Evolutionary conservation across 2,888 invertebrate species (phyloP).

Genomic region (Polydrusus tereticollis): DNA sequence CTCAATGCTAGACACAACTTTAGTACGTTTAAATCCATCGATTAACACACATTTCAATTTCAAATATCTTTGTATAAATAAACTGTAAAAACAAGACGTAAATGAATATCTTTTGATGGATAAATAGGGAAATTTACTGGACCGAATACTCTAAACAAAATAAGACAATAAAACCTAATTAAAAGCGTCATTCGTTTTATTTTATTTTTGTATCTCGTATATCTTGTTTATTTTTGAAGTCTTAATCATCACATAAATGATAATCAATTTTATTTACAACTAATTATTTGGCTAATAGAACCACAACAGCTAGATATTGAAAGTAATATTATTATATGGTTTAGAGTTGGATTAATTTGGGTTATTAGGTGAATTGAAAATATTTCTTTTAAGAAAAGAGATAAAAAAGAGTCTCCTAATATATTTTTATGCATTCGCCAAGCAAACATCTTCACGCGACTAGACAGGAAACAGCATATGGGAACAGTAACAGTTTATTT

Average conservation of each 20-base stretch:
- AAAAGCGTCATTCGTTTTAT: not conserved
- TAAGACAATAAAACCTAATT: not conserved
- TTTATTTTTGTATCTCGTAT: not conserved
- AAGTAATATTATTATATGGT: not conserved
- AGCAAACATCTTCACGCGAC: too few species aligned
- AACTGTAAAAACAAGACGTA: not conserved
- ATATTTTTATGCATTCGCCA: too few species aligned
- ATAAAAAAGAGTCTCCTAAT: too few species aligned
- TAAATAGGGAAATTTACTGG: not conserved
- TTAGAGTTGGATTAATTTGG: too few species aligned
- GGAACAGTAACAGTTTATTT: too few species aligned
- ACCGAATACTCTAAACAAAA: not conserved
- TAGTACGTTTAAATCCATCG: too few species aligned
- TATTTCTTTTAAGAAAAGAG: too few species aligned
- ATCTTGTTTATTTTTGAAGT: not conserved
- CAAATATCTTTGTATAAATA: not conserved
- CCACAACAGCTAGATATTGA: not conserved
- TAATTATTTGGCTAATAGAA: not conserved
- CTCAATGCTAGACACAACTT: too few species aligned
- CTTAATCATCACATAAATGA: not conserved
- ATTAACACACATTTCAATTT: not conserved
- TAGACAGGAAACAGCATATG: too few species aligned
- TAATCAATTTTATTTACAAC: slow-evolving; percentile 18
- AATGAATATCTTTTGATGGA: not conserved
- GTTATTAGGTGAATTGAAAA: too few species aligned